Base-by-base conservation (phyloP, 2,113 vertebrate species). In the Raja brachyura region DNA sequence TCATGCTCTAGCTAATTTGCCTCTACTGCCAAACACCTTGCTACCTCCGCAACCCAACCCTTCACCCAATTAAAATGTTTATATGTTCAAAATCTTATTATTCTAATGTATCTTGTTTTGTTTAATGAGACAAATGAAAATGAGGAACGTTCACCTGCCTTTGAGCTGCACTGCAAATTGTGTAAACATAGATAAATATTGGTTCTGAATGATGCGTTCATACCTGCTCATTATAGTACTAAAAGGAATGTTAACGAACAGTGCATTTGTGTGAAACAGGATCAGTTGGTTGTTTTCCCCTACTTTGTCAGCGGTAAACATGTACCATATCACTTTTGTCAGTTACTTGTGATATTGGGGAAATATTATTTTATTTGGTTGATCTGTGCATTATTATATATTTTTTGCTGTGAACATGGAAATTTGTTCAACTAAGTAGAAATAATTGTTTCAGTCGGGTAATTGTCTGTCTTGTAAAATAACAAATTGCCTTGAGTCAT, bases 361-460 rank as follows among this genome's bases (percentile, higher is more conserved):
- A 92, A 92, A 92, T 92, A 54, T 73, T 92, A 7, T 20, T 73
- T 73, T 73, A 92, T 74, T 74, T 92, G 8, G 68, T 74, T 20
- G 39, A 4, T 92, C 66, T 92, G 66, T 33, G 13, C 31, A 70
- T 73, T 92, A 73, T 92, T 73, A 54, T 92, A 25, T 33, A 48
- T 48, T 48, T 74, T 54, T 92, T 92, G 18, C 90, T 54, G 70
- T 73, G 68, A 92, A 74, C 68, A 73, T 54, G 90, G 54, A 92
- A 10, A 74, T 92, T 92, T 92, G 90, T 73, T 92, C 66, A 92
- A 73, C 66, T 92, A 73, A 73, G 90, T 74, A 54, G 90, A 73
- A 92, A 92, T 92, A 92, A 92, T 92, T 92, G 90, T 92, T 74
- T 74, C 90, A 92, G 68, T 74, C 48, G 90, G 86, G 90, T 92